phyloP scores from a whole-genome alignment of 2,888 invertebrate genomes.

The Eugnorisma glareosa region DNA sequence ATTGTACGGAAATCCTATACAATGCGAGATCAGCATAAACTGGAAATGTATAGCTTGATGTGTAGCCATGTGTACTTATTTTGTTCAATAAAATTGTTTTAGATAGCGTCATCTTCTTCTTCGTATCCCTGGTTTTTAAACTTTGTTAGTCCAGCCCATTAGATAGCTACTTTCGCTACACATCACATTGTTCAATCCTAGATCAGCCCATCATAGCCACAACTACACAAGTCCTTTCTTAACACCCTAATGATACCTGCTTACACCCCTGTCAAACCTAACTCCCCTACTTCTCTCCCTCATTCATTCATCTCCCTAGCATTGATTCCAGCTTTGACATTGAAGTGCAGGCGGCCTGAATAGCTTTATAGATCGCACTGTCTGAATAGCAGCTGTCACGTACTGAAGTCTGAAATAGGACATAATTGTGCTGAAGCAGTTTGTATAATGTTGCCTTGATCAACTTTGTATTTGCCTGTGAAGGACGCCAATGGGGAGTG shows the following conservation, averaged over 20 bases:
- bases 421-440: constrained; percentile 44
- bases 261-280: constrained; percentile 54
- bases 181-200: not conserved
- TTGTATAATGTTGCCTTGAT: constrained; percentile 34
- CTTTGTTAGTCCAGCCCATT: no score
- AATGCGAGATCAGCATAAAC: no score
- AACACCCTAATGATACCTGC: constrained; percentile 28
- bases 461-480: constrained; percentile 36
- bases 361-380: constrained; percentile 40
- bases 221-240: not conserved
- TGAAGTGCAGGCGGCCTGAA: constrained; percentile 61
- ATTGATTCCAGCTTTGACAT: constrained; percentile 61
- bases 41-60: no score
- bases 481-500: constrained; percentile 20
- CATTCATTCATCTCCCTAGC: constrained; percentile 39
- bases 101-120: no score
- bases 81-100: not conserved
- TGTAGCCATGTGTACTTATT: no score
- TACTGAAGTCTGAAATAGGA: constrained; percentile 52
- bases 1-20: no score
- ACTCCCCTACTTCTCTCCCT: constrained; percentile 30
- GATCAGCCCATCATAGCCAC: not conserved
- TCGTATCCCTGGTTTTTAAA: no score
- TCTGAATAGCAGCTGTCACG: constrained; percentile 55
- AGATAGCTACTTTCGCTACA: not conserved